These are phyloP conservation scores for Hydractinia symbiolongicarpus DNA, from an alignment of 30 jellyfish, hydroid and myxozoan species.

Conservation along the genomic window DNA sequence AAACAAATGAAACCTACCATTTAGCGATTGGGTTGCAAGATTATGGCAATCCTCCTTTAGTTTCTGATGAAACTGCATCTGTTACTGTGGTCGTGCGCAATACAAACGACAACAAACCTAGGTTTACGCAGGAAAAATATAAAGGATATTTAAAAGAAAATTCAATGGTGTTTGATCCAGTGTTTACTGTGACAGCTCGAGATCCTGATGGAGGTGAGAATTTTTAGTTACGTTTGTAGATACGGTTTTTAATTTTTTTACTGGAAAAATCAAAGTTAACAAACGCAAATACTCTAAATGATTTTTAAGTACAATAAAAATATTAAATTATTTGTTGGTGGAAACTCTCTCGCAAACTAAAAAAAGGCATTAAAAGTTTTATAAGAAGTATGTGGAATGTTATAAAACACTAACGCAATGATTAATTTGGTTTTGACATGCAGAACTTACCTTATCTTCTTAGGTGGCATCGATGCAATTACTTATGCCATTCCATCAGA, in stretches of 20 bases:
- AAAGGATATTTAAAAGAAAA: slow-evolving; percentile 46
- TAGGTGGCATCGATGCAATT: slow-evolving; percentile 16
- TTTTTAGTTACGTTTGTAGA: neutral
- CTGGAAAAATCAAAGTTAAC: neutral
- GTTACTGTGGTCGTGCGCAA: slow-evolving; percentile 54
- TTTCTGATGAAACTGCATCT: slow-evolving; percentile 45
- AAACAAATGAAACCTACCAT: slow-evolving; percentile 32
- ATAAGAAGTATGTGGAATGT: too few relatives aligned
- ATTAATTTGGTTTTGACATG: neutral
- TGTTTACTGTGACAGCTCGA: slow-evolving; percentile 23
- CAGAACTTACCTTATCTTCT: neutral
- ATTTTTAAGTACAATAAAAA: too few relatives aligned
- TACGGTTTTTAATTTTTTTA: neutral
- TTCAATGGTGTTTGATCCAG: slow-evolving; percentile 5
- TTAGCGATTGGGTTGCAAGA: slow-evolving; percentile 57
- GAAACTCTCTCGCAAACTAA: too few relatives aligned
- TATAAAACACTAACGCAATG: too few relatives aligned
- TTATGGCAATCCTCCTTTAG: slow-evolving; percentile 63
- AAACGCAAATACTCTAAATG: neutral
- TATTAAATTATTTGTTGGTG: neutral
- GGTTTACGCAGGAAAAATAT: slow-evolving; percentile 40
- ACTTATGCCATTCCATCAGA: slow-evolving; percentile 16
- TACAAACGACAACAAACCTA: slow-evolving; percentile 75
- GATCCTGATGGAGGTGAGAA: slow-evolving; percentile 17
- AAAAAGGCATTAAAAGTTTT: neutral